Conservation (phyloP, 1,140 invertebrate genomes). For the Drosophila leontia region DNA sequence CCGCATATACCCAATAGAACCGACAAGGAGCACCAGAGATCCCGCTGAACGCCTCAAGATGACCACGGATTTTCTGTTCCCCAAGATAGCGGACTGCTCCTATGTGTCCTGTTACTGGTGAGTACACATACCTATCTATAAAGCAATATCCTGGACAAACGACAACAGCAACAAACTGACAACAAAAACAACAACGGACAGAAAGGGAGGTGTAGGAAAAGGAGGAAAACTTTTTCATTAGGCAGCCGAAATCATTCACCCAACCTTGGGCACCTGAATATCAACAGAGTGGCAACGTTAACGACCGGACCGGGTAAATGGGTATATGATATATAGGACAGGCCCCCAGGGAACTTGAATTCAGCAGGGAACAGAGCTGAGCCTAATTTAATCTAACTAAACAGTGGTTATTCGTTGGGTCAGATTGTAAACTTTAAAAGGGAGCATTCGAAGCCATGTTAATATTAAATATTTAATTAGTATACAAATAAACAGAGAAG, state of each 20-base stretch:
- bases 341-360: neutral
- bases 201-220: neutral
- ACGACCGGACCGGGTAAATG: conserved; percentile 14
- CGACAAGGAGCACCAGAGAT: conserved; percentile 1
- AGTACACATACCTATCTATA: conserved; percentile 64
- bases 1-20: conserved; percentile 4
- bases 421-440: too few relatives aligned
- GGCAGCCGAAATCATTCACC: conserved; percentile 54
- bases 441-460: neutral
- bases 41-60: conserved; percentile 55
- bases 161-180: conserved; percentile 3
- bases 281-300: conserved; percentile 33
- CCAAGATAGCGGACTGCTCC: conserved; percentile 88
- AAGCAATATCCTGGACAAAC: conserved; percentile 9
- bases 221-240: conserved; percentile 58
- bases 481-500: neutral
- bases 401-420: conserved; percentile 7
- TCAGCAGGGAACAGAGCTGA: conserved; percentile 2
- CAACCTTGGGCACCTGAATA: conserved; percentile 31
- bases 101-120: conserved; percentile 90
- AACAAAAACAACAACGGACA: conserved; percentile 5
- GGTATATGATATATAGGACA: conserved; percentile 16
- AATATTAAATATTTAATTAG: neutral
- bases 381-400: conserved; percentile 20
- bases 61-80: conserved; percentile 85